Percentiles rank a stretch among this genome's conserved stretches.
Evolutionary conservation across 2,888 invertebrate genomes (phyloP).

Genomic region (Erpobdella octoculata): DNA sequence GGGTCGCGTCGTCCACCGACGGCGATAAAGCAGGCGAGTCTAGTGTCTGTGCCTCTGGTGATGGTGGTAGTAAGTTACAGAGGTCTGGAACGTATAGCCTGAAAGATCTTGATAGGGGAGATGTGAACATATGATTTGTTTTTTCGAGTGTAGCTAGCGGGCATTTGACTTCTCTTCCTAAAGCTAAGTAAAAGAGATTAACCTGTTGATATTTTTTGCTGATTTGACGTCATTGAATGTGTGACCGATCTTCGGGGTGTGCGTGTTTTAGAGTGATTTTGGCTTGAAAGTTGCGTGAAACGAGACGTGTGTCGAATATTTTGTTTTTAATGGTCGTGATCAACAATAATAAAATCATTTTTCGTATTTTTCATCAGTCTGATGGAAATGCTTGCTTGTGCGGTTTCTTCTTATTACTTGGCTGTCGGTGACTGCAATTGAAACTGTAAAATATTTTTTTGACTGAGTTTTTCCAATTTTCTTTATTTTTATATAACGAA

Average conservation of each 20-base stretch:
- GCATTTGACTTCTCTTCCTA: background rate
- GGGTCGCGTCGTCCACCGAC: background rate
- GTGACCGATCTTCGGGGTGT: no score
- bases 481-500: background rate
- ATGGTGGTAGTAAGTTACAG: conserved; percentile 9
- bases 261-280: no score
- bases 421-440: background rate
- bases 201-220: no score
- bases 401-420: background rate
- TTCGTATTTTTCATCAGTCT: no score
- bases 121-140: background rate
- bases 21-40: background rate
- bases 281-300: no score
- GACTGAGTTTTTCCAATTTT: background rate
- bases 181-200: no score
- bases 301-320: no score
- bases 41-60: background rate
- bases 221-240: no score
- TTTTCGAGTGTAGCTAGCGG: no score
- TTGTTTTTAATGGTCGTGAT: no score
- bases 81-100: conserved; percentile 27
- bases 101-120: background rate
- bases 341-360: background rate
- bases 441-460: background rate
- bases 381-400: background rate